Evolutionary conservation across 1,140 invertebrate genomes (phyloP).

Genomic region (Andricus grossulariae): DNA sequence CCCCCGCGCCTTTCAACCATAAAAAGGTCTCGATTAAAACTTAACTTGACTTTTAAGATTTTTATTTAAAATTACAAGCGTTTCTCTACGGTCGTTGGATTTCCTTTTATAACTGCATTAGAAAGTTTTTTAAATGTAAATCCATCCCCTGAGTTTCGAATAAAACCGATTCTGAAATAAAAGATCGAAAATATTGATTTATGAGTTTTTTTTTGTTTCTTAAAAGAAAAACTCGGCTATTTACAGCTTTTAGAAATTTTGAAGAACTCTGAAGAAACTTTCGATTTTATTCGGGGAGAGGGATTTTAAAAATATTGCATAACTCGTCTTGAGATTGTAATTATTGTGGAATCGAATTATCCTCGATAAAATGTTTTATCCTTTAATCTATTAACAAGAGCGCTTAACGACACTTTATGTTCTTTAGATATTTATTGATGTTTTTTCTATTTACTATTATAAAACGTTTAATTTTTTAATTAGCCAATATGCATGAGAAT

Average conservation of each 20-base stretch:
- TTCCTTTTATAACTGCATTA: conserved; percentile 21
- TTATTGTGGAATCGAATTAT: conserved; percentile 13
- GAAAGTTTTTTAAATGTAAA: neutral
- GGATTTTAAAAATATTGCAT: neutral
- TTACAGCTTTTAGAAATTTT: conserved; percentile 10
- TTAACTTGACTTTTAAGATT: conserved; percentile 17
- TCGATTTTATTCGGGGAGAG: neutral
- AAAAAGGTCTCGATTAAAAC: conserved; percentile 21
- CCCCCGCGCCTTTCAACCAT: conserved; percentile 4
- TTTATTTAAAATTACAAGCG: conserved; percentile 29
- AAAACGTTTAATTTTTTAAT: conserved; percentile 25
- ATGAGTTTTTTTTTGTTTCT: neutral
- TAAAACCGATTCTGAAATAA: neutral
- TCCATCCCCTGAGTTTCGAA: neutral
- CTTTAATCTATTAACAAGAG: conserved; percentile 27
- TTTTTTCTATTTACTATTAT: conserved; percentile 25
- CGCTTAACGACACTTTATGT: conserved; percentile 28
- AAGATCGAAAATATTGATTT: neutral
- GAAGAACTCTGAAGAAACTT: neutral
- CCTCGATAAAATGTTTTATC: conserved; percentile 21
- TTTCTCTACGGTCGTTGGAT: conserved; percentile 23
- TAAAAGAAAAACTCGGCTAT: conserved; percentile 18
- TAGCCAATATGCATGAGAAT: conserved; percentile 7
- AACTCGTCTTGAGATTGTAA: neutral
- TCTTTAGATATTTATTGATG: conserved; percentile 11